phyloP scores from a whole-genome alignment of 1,140 invertebrate species.

The Caerostris extrusa region DNA sequence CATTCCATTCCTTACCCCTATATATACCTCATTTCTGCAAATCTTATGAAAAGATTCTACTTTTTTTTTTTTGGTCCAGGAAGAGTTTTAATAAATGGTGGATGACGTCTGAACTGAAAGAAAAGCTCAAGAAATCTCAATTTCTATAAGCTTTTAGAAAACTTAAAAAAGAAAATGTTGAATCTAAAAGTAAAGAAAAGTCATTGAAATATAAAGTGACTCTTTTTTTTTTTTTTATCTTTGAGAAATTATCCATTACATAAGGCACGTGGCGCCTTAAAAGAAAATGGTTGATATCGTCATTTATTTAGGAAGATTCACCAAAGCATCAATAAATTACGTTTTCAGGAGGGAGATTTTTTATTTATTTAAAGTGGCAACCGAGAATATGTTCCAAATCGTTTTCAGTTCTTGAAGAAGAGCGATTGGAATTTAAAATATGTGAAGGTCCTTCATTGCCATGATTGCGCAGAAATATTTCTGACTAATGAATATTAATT shows the following conservation, averaged over 20 bases:
- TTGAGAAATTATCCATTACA: not conserved
- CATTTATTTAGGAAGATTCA: constrained; percentile 3
- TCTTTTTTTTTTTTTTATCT: not conserved
- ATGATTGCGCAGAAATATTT: not conserved
- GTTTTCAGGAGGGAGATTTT: not conserved
- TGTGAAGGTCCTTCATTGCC: not conserved
- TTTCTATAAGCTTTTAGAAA: constrained; percentile 33
- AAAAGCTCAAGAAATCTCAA: constrained; percentile 33
- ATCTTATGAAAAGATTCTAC: not conserved
- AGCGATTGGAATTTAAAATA: not conserved
- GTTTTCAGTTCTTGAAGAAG: not conserved
- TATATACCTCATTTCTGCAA: constrained; percentile 15
- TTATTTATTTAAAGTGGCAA: not conserved
- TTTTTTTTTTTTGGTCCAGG: not conserved
- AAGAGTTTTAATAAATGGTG: constrained; percentile 22
- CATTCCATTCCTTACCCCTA: not conserved
- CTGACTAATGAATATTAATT: constrained; percentile 14
- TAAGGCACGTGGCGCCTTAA: constrained; percentile 8
- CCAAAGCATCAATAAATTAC: constrained; percentile 25
- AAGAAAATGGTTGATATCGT: constrained; percentile 10
- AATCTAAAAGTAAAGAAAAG: not conserved
- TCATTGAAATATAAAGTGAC: constrained; percentile 2
- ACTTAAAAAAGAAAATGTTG: not conserved
- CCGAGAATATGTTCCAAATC: constrained; percentile 6
- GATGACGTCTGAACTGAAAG: constrained; percentile 7